These are phyloP conservation scores for Pandemis cinnamomeana DNA, from an alignment of 2,888 invertebrate genomes.

Conservation along the genomic window DNA sequence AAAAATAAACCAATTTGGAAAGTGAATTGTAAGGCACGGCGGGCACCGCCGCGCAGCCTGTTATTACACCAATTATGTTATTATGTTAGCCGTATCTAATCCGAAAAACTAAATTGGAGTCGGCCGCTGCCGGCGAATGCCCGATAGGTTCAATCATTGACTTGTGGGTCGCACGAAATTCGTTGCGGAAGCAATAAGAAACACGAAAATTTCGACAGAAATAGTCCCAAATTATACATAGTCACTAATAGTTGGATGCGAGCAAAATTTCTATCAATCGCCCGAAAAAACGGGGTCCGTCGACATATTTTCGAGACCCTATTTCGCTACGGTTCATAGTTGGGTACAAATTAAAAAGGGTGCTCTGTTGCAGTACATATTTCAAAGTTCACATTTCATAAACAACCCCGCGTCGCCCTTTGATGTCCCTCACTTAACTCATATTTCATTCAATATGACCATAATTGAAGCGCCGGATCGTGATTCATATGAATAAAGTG, in stretches of 20 bases:
- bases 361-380: conserved; percentile 75
- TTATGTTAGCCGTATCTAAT: conserved; percentile 84
- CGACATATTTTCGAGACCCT: conserved; percentile 64
- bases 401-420: conserved; percentile 79
- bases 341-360: conserved; percentile 83
- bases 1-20: conserved; percentile 84
- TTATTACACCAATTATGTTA: conserved; percentile 85
- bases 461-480: conserved; percentile 77
- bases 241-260: conserved; percentile 48
- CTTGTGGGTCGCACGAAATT: conserved; percentile 83
- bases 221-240: conserved; percentile 72
- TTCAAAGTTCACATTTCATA: conserved; percentile 81
- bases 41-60: conserved; percentile 72
- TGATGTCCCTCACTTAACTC: conserved; percentile 84
- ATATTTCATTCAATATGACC: conserved; percentile 84
- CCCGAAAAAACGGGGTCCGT: conserved; percentile 55
- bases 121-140: conserved; percentile 82
- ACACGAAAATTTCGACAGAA: conserved; percentile 77
- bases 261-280: conserved; percentile 61
- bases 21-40: conserved; percentile 84
- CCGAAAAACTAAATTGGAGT: conserved; percentile 84
- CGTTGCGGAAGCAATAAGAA: conserved; percentile 84
- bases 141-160: conserved; percentile 82
- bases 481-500: conserved; percentile 65
- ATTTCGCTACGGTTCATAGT: conserved; percentile 76